Percentiles rank a stretch among this genome's conserved stretches.
phyloP scores from a whole-genome alignment of 2,797 vertebrate genomes.

The Arremon aurantiirostris region DNA sequence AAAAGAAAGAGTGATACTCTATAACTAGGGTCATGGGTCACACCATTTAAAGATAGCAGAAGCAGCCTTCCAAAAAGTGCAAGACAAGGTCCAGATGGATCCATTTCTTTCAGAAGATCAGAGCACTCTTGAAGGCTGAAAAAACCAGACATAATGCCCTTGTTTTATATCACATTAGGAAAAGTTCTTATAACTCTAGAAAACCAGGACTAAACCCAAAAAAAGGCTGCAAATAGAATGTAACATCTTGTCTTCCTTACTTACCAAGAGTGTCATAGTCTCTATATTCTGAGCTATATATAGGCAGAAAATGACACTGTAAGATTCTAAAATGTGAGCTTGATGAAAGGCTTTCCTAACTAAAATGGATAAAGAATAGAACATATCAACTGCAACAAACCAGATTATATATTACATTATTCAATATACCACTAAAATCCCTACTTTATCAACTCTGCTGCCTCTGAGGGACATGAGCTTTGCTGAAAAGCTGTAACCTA shows the following conservation, averaged over 20 bases:
- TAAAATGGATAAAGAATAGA: background rate
- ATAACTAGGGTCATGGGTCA: background rate
- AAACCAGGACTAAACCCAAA: background rate
- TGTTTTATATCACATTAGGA: background rate
- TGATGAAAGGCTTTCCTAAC: background rate
- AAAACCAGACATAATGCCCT: background rate
- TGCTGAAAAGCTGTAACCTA: background rate
- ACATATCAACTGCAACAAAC: background rate
- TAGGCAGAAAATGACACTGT: background rate
- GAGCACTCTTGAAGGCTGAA: background rate
- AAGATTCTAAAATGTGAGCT: background rate
- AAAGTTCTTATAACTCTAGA: background rate
- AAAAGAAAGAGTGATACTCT: background rate
- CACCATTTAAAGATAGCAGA: background rate
- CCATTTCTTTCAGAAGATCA: slow-evolving; percentile 22
- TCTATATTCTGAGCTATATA: background rate
- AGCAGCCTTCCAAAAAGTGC: background rate
- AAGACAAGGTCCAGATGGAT: background rate
- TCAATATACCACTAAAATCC: background rate
- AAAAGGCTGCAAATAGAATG: background rate
- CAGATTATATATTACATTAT: background rate
- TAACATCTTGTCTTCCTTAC: background rate
- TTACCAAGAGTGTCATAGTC: background rate
- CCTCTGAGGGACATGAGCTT: background rate
- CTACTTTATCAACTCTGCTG: background rate